A percentile compares a stretch with the other conserved stretches of the same genome.
Conservation (phyloP, 2,888 invertebrate genomes). For the Apamea sordens region DNA sequence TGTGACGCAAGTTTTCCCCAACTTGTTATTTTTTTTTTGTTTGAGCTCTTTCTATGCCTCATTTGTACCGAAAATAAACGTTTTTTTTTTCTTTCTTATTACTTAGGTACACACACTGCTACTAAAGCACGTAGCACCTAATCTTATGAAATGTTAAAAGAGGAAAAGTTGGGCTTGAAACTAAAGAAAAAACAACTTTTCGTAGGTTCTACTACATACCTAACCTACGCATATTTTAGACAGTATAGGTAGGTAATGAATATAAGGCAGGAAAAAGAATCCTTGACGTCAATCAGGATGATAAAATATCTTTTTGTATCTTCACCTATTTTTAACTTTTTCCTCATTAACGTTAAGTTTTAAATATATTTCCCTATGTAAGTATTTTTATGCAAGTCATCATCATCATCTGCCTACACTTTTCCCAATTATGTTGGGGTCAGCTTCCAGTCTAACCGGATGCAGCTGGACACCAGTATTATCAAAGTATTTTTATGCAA, state of each 20-base stretch:
- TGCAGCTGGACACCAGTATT: too few species aligned
- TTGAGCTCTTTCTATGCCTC: too few species aligned
- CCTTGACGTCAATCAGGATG: slow-evolving; percentile 31
- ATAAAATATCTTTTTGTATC: neutral
- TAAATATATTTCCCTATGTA: neutral
- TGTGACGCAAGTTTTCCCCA: too few species aligned
- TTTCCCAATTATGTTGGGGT: too few species aligned
- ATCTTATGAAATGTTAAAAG: neutral
- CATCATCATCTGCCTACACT: too few species aligned
- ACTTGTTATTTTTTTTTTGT: too few species aligned
- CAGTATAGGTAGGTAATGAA: neutral
- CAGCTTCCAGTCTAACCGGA: too few species aligned
- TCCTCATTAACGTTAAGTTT: neutral
- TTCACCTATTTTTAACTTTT: neutral
- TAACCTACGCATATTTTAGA: neutral
- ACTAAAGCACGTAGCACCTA: neutral
- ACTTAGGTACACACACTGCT: neutral
- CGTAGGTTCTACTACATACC: neutral
- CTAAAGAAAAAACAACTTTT: neutral
- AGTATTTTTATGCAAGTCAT: neutral
- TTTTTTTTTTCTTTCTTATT: too few species aligned
- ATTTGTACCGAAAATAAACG: too few species aligned
- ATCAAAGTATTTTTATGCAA: neutral
- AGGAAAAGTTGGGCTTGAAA: neutral
- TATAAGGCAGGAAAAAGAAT: neutral